These are phyloP conservation scores for Pandion haliaetus DNA, from an alignment of 2,113 vertebrate genomes.

Conservation along the genomic window DNA sequence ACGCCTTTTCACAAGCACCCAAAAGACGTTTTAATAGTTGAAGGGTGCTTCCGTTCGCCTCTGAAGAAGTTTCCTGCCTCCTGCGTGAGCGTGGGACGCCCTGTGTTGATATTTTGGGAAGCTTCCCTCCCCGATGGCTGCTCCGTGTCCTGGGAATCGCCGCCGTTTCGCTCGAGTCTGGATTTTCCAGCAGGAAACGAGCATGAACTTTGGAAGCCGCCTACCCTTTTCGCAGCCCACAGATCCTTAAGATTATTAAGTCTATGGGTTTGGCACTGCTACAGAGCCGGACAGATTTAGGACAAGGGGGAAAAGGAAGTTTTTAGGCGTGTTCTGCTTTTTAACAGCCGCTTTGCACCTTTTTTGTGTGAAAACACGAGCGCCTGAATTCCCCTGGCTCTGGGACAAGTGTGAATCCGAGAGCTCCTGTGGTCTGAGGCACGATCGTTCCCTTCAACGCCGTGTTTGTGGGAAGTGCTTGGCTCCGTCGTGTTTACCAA, in stretches of 20 bases:
- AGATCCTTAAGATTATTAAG: not conserved
- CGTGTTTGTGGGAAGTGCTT: not conserved
- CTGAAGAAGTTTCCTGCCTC: too few species aligned
- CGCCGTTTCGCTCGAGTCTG: not conserved
- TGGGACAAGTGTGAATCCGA: not conserved
- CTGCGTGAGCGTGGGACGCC: not conserved
- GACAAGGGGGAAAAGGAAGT: too few species aligned
- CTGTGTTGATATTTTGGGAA: not conserved
- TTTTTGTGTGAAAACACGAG: not conserved
- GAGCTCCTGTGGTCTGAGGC: not conserved
- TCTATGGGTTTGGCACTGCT: not conserved
- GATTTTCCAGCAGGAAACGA: not conserved
- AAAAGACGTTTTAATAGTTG: fast-evolving
- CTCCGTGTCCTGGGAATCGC: not conserved
- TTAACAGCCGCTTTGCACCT: too few species aligned
- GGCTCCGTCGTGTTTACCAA: not conserved
- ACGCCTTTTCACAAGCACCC: not conserved
- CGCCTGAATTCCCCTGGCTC: too few species aligned
- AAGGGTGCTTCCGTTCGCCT: not conserved
- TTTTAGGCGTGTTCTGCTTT: not conserved
- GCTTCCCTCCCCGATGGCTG: not conserved
- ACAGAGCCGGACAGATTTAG: not conserved
- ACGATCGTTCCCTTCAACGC: not conserved
- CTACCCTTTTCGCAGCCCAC: not conserved
- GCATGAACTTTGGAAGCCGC: not conserved